These are phyloP conservation scores for Piaya cayana DNA, from an alignment of 2,113 vertebrate species.

Conservation along the genomic window DNA sequence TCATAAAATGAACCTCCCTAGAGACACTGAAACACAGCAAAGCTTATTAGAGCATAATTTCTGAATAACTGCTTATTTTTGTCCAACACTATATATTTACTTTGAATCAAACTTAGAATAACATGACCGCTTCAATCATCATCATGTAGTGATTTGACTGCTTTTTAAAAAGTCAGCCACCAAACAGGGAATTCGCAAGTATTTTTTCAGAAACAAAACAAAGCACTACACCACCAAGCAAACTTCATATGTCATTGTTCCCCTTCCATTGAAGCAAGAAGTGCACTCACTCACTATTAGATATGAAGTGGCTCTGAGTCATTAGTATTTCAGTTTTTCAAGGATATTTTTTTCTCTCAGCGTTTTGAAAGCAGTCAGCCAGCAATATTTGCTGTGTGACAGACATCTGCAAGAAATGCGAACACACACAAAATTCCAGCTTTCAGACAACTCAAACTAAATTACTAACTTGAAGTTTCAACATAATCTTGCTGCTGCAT, in stretches of 20 bases:
- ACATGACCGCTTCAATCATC: background rate
- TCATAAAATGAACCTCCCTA: background rate
- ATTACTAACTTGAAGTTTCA: slow-evolving; percentile 6
- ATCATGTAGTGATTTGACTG: background rate
- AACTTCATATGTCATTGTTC: background rate
- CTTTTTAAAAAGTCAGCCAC: background rate
- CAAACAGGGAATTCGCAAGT: background rate
- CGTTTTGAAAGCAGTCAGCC: slow-evolving; percentile 10
- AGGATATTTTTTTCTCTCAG: background rate
- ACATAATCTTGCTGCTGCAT: background rate
- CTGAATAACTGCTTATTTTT: background rate
- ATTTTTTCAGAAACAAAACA: background rate
- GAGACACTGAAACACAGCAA: background rate
- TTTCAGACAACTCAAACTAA: slow-evolving; percentile 17
- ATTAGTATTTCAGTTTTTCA: slow-evolving; percentile 24
- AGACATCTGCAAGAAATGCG: slow-evolving; percentile 5
- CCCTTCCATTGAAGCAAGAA: background rate
- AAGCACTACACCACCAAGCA: background rate
- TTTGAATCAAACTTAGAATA: background rate
- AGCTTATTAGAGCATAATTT: background rate
- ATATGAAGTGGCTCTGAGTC: slow-evolving; percentile 11
- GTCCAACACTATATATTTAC: background rate
- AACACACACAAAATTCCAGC: background rate
- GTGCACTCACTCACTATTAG: background rate
- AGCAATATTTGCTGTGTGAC: slow-evolving; percentile 10